Evolutionary conservation across 2,888 invertebrate genomes (phyloP), one percentile per base, ranked within the genome.

Genomic region (Drosophila antonietae): DNA sequence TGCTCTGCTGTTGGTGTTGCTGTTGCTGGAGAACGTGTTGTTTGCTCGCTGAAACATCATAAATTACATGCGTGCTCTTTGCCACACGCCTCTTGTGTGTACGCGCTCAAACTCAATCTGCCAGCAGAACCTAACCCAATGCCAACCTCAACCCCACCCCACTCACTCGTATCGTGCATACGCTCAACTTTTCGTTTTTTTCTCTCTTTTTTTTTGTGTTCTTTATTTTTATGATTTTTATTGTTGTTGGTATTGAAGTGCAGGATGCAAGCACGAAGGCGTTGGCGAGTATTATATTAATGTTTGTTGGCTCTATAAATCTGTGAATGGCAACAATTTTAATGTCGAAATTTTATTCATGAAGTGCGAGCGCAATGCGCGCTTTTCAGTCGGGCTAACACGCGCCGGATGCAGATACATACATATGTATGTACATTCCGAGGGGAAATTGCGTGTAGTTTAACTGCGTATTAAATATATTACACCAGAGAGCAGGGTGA

Each of bases 11-110:
- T 2, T 43, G 44, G 1, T 44, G 20, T 12, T 75, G 64, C 51
- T 69, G 61, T 58, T 73, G 71, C 67, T 83, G 58, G 64, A 52
- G 76, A 83, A 82, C 90, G 90, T 88, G 90, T 86, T 88, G 89
- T 88, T 90, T 90, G 86, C 80, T 78, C 84, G 78, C 87, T 86
- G 88, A 90, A 88, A 90, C 89, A 88, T 86, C 89, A 90, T 88
- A 88, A 88, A 88, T 88, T 86, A 90, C 89, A 88, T 74, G 86
- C 90, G 86, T 83, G 88, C 80, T 73, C 78, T 81, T 81, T 87
- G 87, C 84, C 89, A 79, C 73, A 81, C 80, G 74, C 89, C 81
- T 80, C 83, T 84, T 86, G 87, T 88, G 89, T 84, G 88, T 86
- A 80, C 69, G 81, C 71, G 62, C 75, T 83, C 83, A 70, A 76